Evolutionary conservation across 1,140 invertebrate genomes (phyloP).

Genomic region (Bilobella aurantiaca): DNA sequence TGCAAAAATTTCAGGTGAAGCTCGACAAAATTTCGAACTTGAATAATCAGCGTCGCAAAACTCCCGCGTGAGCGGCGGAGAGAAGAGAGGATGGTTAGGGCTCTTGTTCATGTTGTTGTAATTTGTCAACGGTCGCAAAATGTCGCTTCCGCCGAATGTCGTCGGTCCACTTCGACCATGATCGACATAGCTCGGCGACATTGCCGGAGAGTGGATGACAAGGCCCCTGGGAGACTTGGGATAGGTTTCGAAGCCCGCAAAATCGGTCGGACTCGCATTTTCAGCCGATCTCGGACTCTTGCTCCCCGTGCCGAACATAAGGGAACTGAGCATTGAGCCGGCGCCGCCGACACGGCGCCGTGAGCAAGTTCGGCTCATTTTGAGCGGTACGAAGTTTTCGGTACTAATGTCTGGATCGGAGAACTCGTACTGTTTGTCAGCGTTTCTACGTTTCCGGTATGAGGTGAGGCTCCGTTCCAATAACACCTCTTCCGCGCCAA

Average conservation of each 20-base stretch:
- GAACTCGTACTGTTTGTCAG: conserved; percentile 85
- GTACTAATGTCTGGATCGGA: conserved; percentile 46
- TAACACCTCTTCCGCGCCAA: conserved; percentile 15
- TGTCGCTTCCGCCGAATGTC: too few relatives aligned
- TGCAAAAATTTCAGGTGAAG: not conserved
- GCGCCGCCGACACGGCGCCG: not conserved
- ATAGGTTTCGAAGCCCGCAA: not conserved
- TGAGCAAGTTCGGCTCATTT: not conserved
- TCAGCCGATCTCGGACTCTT: conserved; percentile 20
- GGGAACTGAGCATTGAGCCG: too few relatives aligned
- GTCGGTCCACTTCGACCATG: too few relatives aligned
- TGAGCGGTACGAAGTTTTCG: conserved; percentile 13
- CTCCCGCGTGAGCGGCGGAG: not conserved
- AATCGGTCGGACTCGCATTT: not conserved
- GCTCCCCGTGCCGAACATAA: not conserved
- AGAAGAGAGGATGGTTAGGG: not conserved
- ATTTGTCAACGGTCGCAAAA: conserved; percentile 22
- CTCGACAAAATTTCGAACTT: not conserved
- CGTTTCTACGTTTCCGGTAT: conserved; percentile 61
- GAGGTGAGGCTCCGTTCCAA: conserved; percentile 68
- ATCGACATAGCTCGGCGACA: conserved; percentile 15
- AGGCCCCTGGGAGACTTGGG: conserved; percentile 17
- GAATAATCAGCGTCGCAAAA: not conserved
- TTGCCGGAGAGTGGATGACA: conserved; percentile 12
- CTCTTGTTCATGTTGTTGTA: not conserved